These are phyloP conservation scores for Drosophila mojavensis DNA, from an alignment of 1,140 invertebrate genomes.

Conservation along the genomic window DNA sequence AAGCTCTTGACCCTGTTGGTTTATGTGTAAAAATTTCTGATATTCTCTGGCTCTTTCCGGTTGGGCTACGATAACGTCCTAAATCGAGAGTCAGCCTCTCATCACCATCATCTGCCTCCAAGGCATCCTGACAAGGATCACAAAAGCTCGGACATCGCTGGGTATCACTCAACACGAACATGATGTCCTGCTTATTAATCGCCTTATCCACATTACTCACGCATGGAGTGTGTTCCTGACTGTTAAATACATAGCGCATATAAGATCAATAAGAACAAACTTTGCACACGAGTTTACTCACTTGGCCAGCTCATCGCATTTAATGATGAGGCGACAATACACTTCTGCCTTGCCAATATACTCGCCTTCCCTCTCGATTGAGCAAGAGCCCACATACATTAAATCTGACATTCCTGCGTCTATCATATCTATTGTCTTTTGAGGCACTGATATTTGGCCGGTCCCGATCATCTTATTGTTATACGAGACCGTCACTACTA, in stretches of 20 bases:
- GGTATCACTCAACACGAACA: slow-evolving; percentile 51
- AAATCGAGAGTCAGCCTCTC: slow-evolving; percentile 40
- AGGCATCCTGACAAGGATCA: slow-evolving; percentile 23
- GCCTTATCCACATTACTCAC: slow-evolving; percentile 11
- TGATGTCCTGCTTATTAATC: slow-evolving; percentile 41
- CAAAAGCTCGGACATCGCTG: slow-evolving; percentile 40
- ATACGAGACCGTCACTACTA: slow-evolving; percentile 21
- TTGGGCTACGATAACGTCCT: slow-evolving; percentile 38
- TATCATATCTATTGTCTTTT: slow-evolving; percentile 24
- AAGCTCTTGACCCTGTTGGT: slow-evolving; percentile 14
- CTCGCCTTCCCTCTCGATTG: background rate
- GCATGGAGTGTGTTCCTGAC: background rate
- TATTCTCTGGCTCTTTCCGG: background rate
- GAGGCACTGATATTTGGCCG: slow-evolving; percentile 16
- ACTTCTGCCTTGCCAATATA: slow-evolving; percentile 23
- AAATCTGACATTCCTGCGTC: slow-evolving; percentile 29
- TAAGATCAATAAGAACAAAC: background rate
- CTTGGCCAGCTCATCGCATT: slow-evolving; percentile 36
- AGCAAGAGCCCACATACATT: slow-evolving; percentile 16
- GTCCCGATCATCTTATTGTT: slow-evolving; percentile 1
- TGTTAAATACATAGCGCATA: background rate
- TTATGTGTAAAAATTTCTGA: slow-evolving; percentile 10
- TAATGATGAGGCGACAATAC: slow-evolving; percentile 38
- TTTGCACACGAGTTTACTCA: slow-evolving; percentile 6
- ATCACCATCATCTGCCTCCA: slow-evolving; percentile 45